Evolutionary conservation across 2,888 invertebrate species (phyloP), one percentile per base, ranked within the genome.

Genomic region (Tetragonula carbonaria): DNA sequence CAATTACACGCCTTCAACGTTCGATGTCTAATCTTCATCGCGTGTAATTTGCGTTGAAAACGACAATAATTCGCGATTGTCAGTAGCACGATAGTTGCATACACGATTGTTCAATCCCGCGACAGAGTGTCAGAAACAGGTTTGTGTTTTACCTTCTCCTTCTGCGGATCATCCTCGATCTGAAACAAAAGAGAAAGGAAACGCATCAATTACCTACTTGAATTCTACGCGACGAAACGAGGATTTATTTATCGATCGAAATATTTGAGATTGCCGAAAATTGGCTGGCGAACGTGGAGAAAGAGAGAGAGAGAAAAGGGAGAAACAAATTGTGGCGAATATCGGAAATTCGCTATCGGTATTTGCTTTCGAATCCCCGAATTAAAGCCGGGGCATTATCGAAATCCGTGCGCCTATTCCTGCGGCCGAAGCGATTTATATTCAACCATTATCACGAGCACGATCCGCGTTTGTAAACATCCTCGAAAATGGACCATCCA

Each of bases 81-180:
- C 23, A 13, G 14, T 33, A 33, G 13, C 57, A n/a, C n/a, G 14
- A 0, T n/a, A 14, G 28, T 59, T 13, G 14, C 14, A 2, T 28
- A 28, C 57, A 2, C n/a, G 13, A 57, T 57, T 57, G 2, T 57
- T 57, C 13, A 28, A 28, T 28, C 28, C 28, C n/a, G 11, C n/a
- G 14, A 57, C n/a, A 5, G 4, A 59, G 23, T 59, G n/a, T 13
- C 13, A n/a, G 1, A n/a, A 57, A 4, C 13, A n/a, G 23, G n/a
- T 23, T n/a, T 23, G 5, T 65, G 13, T 63, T 72, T 28, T 23
- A 86, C 85, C 80, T 74, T 80, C 63, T 85, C 81, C 84, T 75
- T 78, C 73, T 55, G 72, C 65, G 78, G 57, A 28, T 78, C 84
- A 50, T 71, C 85, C 33, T 84, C 85, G 65, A 81, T 73, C 85